These are phyloP conservation scores for Scaptomyza tumidula DNA, from an alignment of 2,888 invertebrate genomes.

Conservation along the genomic window DNA sequence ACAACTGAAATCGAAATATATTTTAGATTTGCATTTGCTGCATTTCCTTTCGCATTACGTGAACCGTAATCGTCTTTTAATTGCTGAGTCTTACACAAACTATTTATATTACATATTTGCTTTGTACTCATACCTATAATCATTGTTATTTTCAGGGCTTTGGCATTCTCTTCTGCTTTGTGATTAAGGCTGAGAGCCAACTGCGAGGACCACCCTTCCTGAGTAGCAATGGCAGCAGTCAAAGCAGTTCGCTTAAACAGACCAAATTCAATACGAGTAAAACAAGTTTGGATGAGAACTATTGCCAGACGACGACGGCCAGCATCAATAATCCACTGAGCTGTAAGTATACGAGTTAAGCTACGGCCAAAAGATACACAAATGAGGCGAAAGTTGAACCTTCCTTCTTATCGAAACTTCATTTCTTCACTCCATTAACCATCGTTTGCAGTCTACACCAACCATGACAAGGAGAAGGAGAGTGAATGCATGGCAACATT, in stretches of 20 bases:
- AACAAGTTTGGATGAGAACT: conserved; percentile 83
- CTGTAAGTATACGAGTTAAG: conserved; percentile 81
- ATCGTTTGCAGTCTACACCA: conserved; percentile 82
- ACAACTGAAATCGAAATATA: conserved; percentile 31
- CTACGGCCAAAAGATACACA: background rate
- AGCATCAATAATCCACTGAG: conserved; percentile 84
- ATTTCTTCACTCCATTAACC: conserved; percentile 4
- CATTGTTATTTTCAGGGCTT: conserved; percentile 77
- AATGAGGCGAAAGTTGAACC: background rate
- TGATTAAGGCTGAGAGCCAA: conserved; percentile 83
- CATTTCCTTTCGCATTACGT: conserved; percentile 1
- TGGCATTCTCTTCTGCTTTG: conserved; percentile 83
- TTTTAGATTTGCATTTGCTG: background rate
- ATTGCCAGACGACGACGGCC: conserved; percentile 82
- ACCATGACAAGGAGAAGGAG: conserved; percentile 84
- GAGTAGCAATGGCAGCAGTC: conserved; percentile 67
- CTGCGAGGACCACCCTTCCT: conserved; percentile 72
- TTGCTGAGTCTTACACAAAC: conserved; percentile 10
- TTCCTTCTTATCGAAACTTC: background rate
- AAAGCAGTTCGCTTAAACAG: conserved; percentile 71
- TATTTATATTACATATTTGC: background rate
- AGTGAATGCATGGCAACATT: conserved; percentile 80
- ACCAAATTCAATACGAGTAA: conserved; percentile 81
- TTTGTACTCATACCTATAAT: background rate
- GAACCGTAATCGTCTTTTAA: conserved; percentile 48